Conservation (phyloP, 2,113 vertebrate species). For the Fulica atra region DNA sequence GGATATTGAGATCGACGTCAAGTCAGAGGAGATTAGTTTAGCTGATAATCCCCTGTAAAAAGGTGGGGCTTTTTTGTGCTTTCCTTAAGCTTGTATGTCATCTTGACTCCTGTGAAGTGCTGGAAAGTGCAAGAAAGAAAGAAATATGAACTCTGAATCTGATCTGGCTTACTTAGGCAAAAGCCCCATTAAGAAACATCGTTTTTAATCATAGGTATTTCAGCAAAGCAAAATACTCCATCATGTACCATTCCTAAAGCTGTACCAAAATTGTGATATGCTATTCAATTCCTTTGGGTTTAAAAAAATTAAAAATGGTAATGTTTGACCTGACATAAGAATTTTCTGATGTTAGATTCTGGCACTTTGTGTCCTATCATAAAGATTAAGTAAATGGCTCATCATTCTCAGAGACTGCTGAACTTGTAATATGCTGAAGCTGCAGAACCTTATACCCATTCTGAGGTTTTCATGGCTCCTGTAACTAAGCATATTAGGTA, state of each 20-base stretch:
- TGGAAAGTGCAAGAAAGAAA: not conserved
- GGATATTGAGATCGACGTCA: not conserved
- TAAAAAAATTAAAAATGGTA: not conserved
- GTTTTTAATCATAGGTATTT: not conserved
- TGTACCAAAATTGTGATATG: not conserved
- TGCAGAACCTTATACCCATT: conserved; percentile 24
- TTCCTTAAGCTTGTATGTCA: not conserved
- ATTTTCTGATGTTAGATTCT: conserved; percentile 12
- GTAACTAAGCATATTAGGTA: conserved; percentile 48
- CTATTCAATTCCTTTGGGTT: not conserved
- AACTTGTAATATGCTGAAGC: conserved; percentile 25
- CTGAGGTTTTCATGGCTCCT: conserved; percentile 34
- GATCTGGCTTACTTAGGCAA: not conserved
- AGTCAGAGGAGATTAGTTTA: not conserved
- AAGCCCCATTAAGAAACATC: not conserved
- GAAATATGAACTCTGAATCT: not conserved
- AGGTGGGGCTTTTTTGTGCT: not conserved
- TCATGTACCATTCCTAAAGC: not conserved
- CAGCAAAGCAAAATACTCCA: not conserved
- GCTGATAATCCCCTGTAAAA: not conserved
- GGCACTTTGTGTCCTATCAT: not conserved
- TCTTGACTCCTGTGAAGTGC: not conserved
- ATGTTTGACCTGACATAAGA: not conserved
- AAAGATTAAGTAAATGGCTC: not conserved
- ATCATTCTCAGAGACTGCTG: not conserved